Evolutionary conservation across 2,888 invertebrate species (phyloP), one percentile per base, ranked within the genome.

Genomic region (Aspidiotus destructor): DNA sequence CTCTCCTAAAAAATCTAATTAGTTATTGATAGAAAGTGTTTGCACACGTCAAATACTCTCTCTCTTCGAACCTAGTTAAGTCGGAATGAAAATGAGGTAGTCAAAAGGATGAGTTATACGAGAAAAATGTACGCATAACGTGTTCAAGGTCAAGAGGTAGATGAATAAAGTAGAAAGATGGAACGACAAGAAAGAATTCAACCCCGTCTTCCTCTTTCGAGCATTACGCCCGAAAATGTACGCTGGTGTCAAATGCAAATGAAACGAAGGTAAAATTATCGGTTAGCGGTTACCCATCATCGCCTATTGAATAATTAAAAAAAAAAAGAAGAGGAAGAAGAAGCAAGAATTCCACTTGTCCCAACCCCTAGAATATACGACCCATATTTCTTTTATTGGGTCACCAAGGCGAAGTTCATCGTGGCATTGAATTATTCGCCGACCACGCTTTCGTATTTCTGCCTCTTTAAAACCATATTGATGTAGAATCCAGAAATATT

Each of bases 341-440:
- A 28, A 28, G 28, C 28, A 63, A 63, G 63, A 63, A 63, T 63
- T 63, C 53, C 53, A 53, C 53, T 28, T 63, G 10, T n/a, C 48
- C 63, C 63, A 63, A 28, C 28, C 28, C 28, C 28, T 28, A 63
- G 53, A 63, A 63, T 63, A 53, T 53, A 53, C 63, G 63, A 63
- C 63, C 63, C 63, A 63, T 41, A 63, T 63, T 63, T 63, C 63
- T 63, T 63, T 48, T 63, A 63, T 63, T 63, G 63, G 63, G 63
- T 63, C 63, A 63, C 63, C 53, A 53, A 63, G 63, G 41, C 63
- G 53, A 63, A 63, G 63, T 63, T 63, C 28, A 28, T 3, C 63
- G 63, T 53, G 63, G 52, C 63, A 52, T 63, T 63, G 63, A 63
- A 63, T 53, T 53, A 52, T 41, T 63, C 48, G 52, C 63, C 53